Base-by-base conservation (phyloP, 2,113 vertebrate species). In the Gorsachius goisagi region DNA sequence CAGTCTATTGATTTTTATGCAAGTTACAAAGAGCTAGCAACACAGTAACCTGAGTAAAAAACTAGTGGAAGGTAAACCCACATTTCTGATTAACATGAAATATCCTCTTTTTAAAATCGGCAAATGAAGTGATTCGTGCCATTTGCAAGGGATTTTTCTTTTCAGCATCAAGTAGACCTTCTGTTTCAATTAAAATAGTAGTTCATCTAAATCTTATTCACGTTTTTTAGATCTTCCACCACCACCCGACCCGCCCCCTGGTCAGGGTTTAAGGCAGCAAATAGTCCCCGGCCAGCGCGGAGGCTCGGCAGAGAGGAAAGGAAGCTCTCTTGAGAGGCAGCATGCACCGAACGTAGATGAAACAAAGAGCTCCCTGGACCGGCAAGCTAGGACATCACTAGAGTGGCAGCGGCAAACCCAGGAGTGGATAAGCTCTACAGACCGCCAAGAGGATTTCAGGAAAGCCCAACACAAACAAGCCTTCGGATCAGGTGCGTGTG, bases 171-270 rank as follows among this genome's bases (percentile, higher is more conserved):
- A 96, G 23, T 71, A 93, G 95, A 96, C 94, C 63, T 88, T 98
- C 88, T 96, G 86, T 92, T 94, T 97, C 93, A 26, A 50, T 90
- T 78, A n/a, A 92, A 97, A 97, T 85, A 49, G 62, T 92, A 98
- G 98, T 96, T 88, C 84, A 97, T 94, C 96, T 98, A 95, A 98
- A 98, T 86, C 75, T 97, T 97, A 97, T 98, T 98, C 97, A 97
- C 97, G 2, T 98, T 98, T 98, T 98, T 97, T 98, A 99, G 99
- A 99, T 98, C 99, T 99, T 98, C 99, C 99, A 98, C 99, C 99
- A 97, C 99, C 99, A 95, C 99, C 99, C 41, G 99, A 99, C 85
- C 99, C 99, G n/a, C 99, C 99, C 73, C 99, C 99, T 74, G 98
- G 98, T 98, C 99, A 99, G 98, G 98, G 98, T 96, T 98, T 98